These are phyloP conservation scores for Polymixis lichenea DNA, from an alignment of 2,888 invertebrate species.

Conservation along the genomic window DNA sequence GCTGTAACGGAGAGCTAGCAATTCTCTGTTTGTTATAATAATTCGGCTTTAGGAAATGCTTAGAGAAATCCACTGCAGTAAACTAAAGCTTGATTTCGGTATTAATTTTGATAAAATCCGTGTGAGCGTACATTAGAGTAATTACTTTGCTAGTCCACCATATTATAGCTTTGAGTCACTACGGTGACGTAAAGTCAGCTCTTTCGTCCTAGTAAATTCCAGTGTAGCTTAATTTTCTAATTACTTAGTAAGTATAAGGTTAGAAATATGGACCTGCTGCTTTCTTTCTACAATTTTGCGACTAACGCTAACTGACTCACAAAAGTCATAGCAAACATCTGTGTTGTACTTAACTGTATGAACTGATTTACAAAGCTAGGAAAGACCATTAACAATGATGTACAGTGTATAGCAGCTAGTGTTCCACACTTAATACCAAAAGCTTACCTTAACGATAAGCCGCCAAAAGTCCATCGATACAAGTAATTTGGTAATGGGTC, in stretches of 20 bases:
- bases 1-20: conserved; percentile 46
- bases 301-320: background rate
- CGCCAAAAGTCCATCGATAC: background rate
- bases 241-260: conserved; percentile 24
- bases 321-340: background rate
- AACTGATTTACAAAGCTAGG: background rate
- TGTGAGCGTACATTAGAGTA: conserved; percentile 34
- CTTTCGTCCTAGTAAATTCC: conserved; percentile 4
- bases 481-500: conserved; percentile 36
- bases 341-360: background rate
- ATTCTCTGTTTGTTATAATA: conserved; percentile 38
- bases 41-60: conserved; percentile 23
- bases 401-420: background rate
- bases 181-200: conserved; percentile 1
- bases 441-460: background rate
- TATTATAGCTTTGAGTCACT: conserved; percentile 18
- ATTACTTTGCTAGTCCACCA: conserved; percentile 30
- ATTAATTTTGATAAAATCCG: conserved; percentile 23
- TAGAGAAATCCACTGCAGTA: conserved; percentile 10
- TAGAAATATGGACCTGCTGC: background rate
- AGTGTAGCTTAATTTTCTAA: conserved; percentile 30
- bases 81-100: conserved; percentile 18
- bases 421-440: conserved; percentile 8
- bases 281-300: background rate
- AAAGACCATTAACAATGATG: background rate